A percentile compares a stretch with the other conserved stretches of the same genome.
These are phyloP conservation scores for Drosophila ananassae DNA, from an alignment of 1,140 invertebrate genomes.

Conservation along the genomic window DNA sequence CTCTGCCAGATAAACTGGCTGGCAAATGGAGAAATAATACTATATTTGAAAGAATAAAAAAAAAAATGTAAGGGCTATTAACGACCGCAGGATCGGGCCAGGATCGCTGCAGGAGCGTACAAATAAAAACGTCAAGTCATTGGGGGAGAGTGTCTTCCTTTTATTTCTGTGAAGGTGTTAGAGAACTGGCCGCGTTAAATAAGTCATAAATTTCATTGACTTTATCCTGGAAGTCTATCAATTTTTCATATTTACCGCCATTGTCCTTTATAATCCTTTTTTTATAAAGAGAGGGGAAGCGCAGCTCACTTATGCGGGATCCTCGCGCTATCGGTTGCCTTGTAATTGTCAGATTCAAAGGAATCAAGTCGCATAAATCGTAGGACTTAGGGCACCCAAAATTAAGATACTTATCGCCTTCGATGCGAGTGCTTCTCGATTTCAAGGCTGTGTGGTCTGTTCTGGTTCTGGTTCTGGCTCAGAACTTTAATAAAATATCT, in stretches of 20 bases:
- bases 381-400: conserved; percentile 31
- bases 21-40: conserved; percentile 58
- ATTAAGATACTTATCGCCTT: conserved; percentile 52
- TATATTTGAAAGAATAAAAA: not conserved
- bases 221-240: conserved; percentile 67
- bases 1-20: conserved; percentile 32
- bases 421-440: conserved; percentile 2
- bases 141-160: conserved; percentile 3
- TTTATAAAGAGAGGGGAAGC: not conserved
- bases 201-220: conserved; percentile 82
- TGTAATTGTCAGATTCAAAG: conserved; percentile 50
- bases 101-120: conserved; percentile 5
- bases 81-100: conserved; percentile 66
- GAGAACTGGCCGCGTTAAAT: conserved; percentile 46
- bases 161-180: conserved; percentile 7
- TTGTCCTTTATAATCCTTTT: conserved; percentile 73
- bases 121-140: conserved; percentile 61
- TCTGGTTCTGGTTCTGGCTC: not conserved
- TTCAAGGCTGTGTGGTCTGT: conserved; percentile 40
- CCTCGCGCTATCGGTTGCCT: conserved; percentile 19
- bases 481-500: not conserved
- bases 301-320: conserved; percentile 59
- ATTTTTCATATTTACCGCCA: conserved; percentile 74
- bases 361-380: conserved; percentile 73
- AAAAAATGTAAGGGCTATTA: conserved; percentile 59